phyloP scores from a whole-genome alignment of 1,140 invertebrate species.

The Ptiloglossa arizonensis region DNA sequence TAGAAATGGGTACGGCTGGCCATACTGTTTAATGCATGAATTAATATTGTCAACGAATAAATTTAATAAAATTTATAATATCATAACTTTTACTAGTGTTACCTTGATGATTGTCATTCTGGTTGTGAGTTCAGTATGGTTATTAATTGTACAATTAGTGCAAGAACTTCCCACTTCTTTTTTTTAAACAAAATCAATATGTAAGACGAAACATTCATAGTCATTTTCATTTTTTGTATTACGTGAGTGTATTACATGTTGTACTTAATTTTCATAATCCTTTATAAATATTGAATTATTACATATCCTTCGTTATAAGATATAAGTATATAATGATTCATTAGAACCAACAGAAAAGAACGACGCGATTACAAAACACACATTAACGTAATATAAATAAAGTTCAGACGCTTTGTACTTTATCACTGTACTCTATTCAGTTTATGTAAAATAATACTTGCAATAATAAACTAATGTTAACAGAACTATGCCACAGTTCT shows the following conservation, averaged over 20 bases:
- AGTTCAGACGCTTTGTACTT: slow-evolving; percentile 14
- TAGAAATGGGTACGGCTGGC: slow-evolving; percentile 48
- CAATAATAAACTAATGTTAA: slow-evolving; percentile 22
- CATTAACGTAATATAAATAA: slow-evolving; percentile 25
- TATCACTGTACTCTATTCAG: slow-evolving; percentile 7
- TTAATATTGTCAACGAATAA: slow-evolving; percentile 43
- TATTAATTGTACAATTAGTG: neutral
- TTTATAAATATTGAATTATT: slow-evolving; percentile 14
- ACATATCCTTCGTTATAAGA: slow-evolving; percentile 14
- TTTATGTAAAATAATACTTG: slow-evolving; percentile 17
- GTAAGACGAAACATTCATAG: neutral
- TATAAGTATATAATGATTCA: slow-evolving; percentile 19
- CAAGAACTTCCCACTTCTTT: neutral
- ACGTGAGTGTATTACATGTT: neutral
- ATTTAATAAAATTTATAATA: slow-evolving; percentile 31
- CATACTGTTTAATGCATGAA: slow-evolving; percentile 45
- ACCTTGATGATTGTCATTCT: neutral
- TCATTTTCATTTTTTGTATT: neutral
- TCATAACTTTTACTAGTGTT: slow-evolving; percentile 6
- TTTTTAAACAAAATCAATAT: neutral
- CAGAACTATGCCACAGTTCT: neutral
- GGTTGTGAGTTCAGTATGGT: neutral
- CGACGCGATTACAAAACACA: slow-evolving; percentile 1
- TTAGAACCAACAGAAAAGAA: slow-evolving; percentile 1
- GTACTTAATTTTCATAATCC: slow-evolving; percentile 23